Evolutionary conservation across 2,797 vertebrate species (phyloP).

Genomic region (Picus viridis): DNA sequence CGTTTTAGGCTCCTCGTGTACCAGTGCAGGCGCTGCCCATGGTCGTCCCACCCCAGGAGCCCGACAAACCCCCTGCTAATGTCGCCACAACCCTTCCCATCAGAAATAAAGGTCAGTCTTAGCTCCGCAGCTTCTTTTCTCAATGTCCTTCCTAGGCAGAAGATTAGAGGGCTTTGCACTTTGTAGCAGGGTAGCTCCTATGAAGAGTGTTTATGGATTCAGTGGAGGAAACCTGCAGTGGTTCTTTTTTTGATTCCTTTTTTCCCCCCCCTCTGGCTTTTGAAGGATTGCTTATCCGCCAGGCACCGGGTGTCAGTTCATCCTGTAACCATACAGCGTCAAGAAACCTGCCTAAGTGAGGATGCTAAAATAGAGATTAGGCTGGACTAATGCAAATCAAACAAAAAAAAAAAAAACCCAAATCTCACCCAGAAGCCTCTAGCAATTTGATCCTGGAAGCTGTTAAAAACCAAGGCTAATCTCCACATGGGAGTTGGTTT

Average conservation of each 20-base stretch:
- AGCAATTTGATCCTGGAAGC: neutral
- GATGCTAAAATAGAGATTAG: neutral
- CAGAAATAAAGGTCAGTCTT: slow-evolving; percentile 85
- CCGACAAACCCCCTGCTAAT: slow-evolving; percentile 85
- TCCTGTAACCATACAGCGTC: neutral
- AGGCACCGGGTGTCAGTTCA: neutral
- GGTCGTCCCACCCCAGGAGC: slow-evolving; percentile 87
- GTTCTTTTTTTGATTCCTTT: neutral
- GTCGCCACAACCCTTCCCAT: slow-evolving; percentile 83
- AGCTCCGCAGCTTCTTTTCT: slow-evolving; percentile 54
- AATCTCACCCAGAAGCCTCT: neutral
- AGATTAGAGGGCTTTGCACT: slow-evolving; percentile 20
- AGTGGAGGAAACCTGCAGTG: neutral
- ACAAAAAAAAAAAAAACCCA: too few relatives aligned
- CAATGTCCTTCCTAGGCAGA: slow-evolving; percentile 40
- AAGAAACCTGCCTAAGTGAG: slow-evolving; percentile 57
- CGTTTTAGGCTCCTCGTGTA: slow-evolving; percentile 84
- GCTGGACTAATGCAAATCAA: neutral
- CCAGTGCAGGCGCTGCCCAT: slow-evolving; percentile 87
- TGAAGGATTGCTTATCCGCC: neutral
- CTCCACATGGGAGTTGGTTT: neutral
- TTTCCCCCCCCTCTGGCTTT: neutral
- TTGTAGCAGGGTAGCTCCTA: neutral
- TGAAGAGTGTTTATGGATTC: slow-evolving; percentile 25
- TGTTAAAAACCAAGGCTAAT: neutral